Evolutionary conservation across 2,797 vertebrate genomes (phyloP).

Genomic region (Amphiprion clarkii): DNA sequence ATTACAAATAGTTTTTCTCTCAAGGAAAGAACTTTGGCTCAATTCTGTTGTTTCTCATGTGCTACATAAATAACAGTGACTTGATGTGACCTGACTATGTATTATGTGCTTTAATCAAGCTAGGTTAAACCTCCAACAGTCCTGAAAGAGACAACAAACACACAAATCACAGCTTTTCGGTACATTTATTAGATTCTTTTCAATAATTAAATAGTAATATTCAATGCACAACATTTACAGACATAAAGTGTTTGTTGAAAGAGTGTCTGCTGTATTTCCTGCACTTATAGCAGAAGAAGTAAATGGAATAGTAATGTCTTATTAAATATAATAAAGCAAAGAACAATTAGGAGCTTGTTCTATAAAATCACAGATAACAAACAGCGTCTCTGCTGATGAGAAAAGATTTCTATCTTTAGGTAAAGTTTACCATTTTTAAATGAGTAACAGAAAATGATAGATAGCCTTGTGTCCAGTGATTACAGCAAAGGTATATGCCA

Average conservation of each 20-base stretch:
- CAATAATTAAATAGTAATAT: constrained; percentile 69
- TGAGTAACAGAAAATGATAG: not conserved
- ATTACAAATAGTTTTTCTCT: too few species aligned
- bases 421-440: constrained; percentile 1
- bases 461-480: constrained; percentile 12
- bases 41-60: too few species aligned
- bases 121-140: not conserved
- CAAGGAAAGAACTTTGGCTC: too few species aligned
- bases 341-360: constrained; percentile 16
- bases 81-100: too few species aligned
- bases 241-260: constrained; percentile 21
- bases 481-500: not conserved
- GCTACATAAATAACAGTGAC: too few species aligned
- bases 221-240: constrained; percentile 69
- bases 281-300: constrained; percentile 11
- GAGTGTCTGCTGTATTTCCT: not conserved
- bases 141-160: constrained; percentile 8
- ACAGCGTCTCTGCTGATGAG: not conserved
- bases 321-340: constrained; percentile 38
- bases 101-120: not conserved
- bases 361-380: constrained; percentile 52
- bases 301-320: constrained; percentile 4
- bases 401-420: constrained; percentile 21
- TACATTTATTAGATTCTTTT: constrained; percentile 51
- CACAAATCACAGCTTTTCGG: not conserved